These are phyloP conservation scores for Pelodytes ibericus DNA, from an alignment of 2,797 vertebrate genomes.

Conservation along the genomic window DNA sequence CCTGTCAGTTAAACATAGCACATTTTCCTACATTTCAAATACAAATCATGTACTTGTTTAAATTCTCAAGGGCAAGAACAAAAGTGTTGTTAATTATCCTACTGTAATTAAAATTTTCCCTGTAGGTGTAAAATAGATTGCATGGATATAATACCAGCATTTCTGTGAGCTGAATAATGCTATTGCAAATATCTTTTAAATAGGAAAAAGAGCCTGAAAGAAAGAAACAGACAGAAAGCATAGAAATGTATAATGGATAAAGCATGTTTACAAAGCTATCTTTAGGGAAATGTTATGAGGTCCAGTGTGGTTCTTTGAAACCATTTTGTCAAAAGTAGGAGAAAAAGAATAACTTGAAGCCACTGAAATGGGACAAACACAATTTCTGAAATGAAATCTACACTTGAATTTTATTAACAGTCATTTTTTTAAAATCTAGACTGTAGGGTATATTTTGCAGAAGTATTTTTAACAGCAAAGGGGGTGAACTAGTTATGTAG, in stretches of 20 bases:
- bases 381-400: not conserved
- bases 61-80: slow-evolving; percentile 37
- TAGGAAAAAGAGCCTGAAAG: not conserved
- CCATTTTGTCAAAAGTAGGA: not conserved
- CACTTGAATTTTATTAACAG: not conserved
- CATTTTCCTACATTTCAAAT: slow-evolving; percentile 28
- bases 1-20: slow-evolving; percentile 18
- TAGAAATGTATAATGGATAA: not conserved
- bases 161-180: not conserved
- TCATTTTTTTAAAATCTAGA: not conserved
- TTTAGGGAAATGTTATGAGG: not conserved
- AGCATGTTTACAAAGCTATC: not conserved
- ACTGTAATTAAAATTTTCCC: slow-evolving; percentile 43
- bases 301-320: not conserved
- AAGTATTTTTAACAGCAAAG: too few relatives aligned
- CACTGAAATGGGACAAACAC: not conserved
- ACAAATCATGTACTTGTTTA: slow-evolving; percentile 43
- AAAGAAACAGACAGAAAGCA: not conserved
- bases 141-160: slow-evolving; percentile 16
- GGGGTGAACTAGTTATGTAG: too few relatives aligned
- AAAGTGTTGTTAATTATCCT: slow-evolving; percentile 32
- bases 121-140: slow-evolving; percentile 24
- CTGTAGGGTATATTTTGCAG: not conserved
- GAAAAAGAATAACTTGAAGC: not conserved
- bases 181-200: not conserved